These are phyloP conservation scores for Cantharis lateralis DNA, from an alignment of 2,888 invertebrate species.

Conservation along the genomic window DNA sequence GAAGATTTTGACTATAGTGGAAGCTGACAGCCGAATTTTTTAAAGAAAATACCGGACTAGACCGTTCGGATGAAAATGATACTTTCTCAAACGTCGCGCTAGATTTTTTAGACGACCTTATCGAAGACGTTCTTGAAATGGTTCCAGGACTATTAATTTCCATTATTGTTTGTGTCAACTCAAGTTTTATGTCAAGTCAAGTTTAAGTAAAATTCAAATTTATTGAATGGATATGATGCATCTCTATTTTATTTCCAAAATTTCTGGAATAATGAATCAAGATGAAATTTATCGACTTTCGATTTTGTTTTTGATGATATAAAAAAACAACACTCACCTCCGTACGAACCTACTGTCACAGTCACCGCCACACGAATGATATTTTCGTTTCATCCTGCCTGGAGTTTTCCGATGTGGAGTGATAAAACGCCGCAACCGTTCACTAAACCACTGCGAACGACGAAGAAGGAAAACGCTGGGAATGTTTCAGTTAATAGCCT, in stretches of 20 bases:
- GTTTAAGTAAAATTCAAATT: background rate
- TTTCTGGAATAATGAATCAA: background rate
- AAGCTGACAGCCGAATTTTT: conserved; percentile 47
- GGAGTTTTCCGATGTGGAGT: conserved; percentile 24
- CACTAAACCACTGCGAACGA: conserved; percentile 23
- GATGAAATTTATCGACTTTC: background rate
- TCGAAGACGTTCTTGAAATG: conserved; percentile 47
- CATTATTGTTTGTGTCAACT: conserved; percentile 6
- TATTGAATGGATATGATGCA: background rate
- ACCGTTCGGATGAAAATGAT: conserved; percentile 48
- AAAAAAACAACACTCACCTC: conserved; percentile 10
- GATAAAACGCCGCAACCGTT: conserved; percentile 28
- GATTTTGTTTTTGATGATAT: background rate
- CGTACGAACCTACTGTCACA: conserved; percentile 8
- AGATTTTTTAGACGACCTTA: conserved; percentile 44
- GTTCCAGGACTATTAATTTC: conserved; percentile 36
- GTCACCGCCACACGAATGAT: conserved; percentile 36
- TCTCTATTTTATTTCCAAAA: background rate
- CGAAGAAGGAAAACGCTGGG: conserved; percentile 26
- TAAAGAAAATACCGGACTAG: conserved; percentile 39
- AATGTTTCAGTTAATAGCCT: conserved; percentile 8
- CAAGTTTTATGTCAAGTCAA: background rate
- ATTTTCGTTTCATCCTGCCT: conserved; percentile 32
- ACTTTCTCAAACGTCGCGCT: conserved; percentile 43
- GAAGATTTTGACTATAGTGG: conserved; percentile 38